Percentiles rank a stretch among this genome's conserved stretches.
phyloP scores from a whole-genome alignment of 2,113 vertebrate genomes.

The Sorex araneus region DNA sequence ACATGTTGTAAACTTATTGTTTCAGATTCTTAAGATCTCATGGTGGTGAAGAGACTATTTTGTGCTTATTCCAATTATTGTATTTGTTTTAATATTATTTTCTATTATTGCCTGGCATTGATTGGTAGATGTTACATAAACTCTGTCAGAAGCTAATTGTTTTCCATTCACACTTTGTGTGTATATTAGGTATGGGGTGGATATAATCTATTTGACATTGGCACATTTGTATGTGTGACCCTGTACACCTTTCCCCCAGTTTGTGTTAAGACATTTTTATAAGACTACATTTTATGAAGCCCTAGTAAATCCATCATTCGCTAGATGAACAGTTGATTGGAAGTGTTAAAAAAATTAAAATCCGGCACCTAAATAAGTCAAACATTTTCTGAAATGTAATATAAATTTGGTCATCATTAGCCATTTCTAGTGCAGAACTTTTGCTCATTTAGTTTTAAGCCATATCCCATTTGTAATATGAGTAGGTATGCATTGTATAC shows the following conservation, averaged over 20 bases:
- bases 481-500: neutral
- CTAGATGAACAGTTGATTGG: neutral
- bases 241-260: neutral
- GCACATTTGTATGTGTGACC: neutral
- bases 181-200: neutral
- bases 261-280: neutral
- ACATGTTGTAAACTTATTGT: neutral
- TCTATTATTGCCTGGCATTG: neutral
- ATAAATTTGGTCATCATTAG: neutral
- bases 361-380: neutral
- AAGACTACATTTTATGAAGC: neutral
- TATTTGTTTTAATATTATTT: neutral
- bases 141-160: neutral
- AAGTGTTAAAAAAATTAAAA: neutral
- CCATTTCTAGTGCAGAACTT: neutral
- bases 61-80: neutral
- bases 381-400: neutral
- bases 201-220: neutral
- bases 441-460: constrained; percentile 13
- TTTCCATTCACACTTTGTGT: neutral
- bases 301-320: too few relatives aligned
- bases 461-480: neutral
- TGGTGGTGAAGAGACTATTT: neutral
- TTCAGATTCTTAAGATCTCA: neutral
- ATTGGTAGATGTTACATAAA: neutral